phyloP scores from a whole-genome alignment of 2,797 vertebrate genomes.

The Leptoclinus maculatus region DNA sequence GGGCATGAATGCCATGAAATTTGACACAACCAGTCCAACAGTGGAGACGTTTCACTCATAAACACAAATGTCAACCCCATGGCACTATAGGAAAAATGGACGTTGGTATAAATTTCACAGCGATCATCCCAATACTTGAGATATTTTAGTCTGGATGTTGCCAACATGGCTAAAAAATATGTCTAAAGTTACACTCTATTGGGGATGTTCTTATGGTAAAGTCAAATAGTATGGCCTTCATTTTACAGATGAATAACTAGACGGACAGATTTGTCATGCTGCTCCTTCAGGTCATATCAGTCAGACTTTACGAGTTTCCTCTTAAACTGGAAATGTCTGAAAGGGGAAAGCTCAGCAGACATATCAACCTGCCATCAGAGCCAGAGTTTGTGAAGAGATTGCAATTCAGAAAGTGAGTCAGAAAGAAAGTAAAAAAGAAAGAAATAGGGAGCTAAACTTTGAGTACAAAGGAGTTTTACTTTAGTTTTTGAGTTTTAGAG shows the following conservation, averaged over 20 bases:
- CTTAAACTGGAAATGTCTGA: conserved; percentile 15
- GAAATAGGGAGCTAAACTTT: not conserved
- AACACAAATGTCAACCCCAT: not conserved
- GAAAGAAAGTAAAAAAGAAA: not conserved
- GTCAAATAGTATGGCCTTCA: not conserved
- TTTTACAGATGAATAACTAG: not conserved
- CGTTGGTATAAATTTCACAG: not conserved
- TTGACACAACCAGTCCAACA: not conserved
- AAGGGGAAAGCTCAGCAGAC: conserved; percentile 2
- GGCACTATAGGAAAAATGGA: not conserved
- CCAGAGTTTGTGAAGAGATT: too few species aligned
- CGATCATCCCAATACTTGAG: not conserved
- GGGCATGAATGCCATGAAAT: not conserved
- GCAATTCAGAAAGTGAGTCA: not conserved
- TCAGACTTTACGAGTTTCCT: conserved; percentile 7
- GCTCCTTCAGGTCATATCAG: conserved; percentile 3
- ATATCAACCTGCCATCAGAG: not conserved
- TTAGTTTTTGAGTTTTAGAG: conserved; percentile 19
- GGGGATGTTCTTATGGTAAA: not conserved
- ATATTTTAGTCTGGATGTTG: not conserved
- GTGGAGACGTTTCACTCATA: not conserved
- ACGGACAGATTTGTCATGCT: not conserved
- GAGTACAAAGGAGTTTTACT: not conserved
- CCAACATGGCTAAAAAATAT: not conserved
- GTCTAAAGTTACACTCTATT: not conserved